Conservation (phyloP, 2,113 vertebrate species). For the Muscicapa adusta region DNA sequence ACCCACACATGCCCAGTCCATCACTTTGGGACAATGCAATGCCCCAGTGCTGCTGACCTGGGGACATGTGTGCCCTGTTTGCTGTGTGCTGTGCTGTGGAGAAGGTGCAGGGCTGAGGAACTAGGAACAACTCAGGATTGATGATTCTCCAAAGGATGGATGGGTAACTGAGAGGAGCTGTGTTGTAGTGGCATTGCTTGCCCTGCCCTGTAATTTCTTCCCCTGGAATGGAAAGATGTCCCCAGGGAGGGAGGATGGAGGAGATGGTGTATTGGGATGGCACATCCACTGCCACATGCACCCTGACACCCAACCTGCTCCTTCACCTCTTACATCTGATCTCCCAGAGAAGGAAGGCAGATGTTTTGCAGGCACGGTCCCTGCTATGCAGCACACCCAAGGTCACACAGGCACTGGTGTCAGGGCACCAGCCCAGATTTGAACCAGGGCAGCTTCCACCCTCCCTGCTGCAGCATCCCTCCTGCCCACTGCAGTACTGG, state of each 20-base stretch:
- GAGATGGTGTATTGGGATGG: neutral
- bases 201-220: neutral
- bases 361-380: accelerated
- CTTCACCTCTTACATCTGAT: neutral
- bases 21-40: accelerated
- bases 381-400: neutral
- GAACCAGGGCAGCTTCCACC: neutral
- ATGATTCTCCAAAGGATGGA: neutral
- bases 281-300: neutral
- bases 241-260: neutral
- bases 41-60: accelerated
- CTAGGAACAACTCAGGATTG: neutral
- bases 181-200: neutral
- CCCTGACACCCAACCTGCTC: neutral
- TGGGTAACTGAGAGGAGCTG: neutral
- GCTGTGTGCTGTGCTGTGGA: neutral
- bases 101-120: neutral
- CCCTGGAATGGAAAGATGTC: neutral
- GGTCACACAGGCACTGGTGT: neutral
- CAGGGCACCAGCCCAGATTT: neutral
- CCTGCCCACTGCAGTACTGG: neutral
- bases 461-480: neutral
- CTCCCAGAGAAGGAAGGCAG: neutral
- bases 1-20: accelerated
- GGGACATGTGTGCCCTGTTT: accelerated